Base-by-base conservation (phyloP, 2,797 vertebrate genomes). In the Neoniphon sammara region DNA sequence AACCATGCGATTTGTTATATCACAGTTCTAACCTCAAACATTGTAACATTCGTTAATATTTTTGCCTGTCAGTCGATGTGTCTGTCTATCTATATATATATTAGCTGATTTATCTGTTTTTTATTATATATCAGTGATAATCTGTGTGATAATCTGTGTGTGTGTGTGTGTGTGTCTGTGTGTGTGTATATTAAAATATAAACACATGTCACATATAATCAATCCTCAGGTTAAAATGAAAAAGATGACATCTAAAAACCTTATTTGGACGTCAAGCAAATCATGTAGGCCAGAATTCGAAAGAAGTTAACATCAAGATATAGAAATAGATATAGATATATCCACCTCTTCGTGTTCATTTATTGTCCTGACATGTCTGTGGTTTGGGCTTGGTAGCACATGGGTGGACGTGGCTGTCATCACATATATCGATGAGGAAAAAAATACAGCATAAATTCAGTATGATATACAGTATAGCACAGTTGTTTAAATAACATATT, bases 1-100 rank as follows among this genome's bases (percentile, higher is more conserved):
- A 78, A 81, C 27, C 61, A 52, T 75, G 67, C 79, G 78, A 52
- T 83, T 83, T 85, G 49, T 55, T 70, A 14, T 81, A 73, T 79
- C 78, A 67, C 72, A 73, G 60, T 60, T 73, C 14, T 74, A 25
- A 77, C 75, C 86, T 87, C 71, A 77, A 55, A 80, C 58, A 81
- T 66, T 66, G 25, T 39, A 42, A 62, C 66, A 58, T 50, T 75
- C 73, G 72, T 73, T n/a, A 18, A 39, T 47, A 18, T 3, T 49
- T 67, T 49, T 69, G 42, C 80, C 30, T 27, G 47, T 23, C 27
- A 20, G 23, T 73, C 21, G 25, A 27, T 27, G 25, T 70, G 11
- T 73, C 53, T 70, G 20, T 78, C 8, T 59, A 7, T 7, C 1
- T 10, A 46, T 17, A 18, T 60, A 36, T 55, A 56, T 27, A 20